These are phyloP conservation scores for Tragelaphus scriptus DNA, from an alignment of 2,113 vertebrate genomes.

Conservation along the genomic window DNA sequence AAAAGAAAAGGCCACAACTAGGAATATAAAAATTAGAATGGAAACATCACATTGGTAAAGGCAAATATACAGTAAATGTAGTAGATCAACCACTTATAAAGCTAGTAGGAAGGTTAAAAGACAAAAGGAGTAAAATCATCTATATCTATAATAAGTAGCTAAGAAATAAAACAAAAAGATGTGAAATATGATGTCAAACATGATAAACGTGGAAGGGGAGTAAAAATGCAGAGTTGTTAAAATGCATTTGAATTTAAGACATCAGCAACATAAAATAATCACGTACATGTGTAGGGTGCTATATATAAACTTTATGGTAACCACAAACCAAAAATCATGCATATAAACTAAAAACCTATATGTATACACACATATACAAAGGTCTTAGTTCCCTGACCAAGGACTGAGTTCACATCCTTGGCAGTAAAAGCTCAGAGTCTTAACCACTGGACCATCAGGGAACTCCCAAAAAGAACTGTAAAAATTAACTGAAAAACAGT, in stretches of 20 bases:
- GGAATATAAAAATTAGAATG: background rate
- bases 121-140: background rate
- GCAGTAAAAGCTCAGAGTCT: background rate
- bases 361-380: background rate
- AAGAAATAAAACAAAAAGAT: background rate
- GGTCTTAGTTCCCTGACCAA: background rate
- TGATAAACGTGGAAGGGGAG: background rate
- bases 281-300: rapidly evolving
- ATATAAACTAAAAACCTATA: background rate
- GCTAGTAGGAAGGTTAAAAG: background rate
- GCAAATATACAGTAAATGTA: background rate
- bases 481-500: background rate
- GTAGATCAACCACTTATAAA: background rate
- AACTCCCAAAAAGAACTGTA: background rate
- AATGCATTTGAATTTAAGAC: background rate
- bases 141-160: background rate
- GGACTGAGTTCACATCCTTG: background rate
- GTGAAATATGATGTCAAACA: background rate
- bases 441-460: background rate
- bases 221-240: background rate
- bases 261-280: background rate
- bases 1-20: background rate
- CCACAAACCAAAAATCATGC: background rate
- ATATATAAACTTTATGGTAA: background rate
- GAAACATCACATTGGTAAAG: background rate